Evolutionary conservation across 2,113 vertebrate genomes (phyloP).

Genomic region (Hiodon alosoides): DNA sequence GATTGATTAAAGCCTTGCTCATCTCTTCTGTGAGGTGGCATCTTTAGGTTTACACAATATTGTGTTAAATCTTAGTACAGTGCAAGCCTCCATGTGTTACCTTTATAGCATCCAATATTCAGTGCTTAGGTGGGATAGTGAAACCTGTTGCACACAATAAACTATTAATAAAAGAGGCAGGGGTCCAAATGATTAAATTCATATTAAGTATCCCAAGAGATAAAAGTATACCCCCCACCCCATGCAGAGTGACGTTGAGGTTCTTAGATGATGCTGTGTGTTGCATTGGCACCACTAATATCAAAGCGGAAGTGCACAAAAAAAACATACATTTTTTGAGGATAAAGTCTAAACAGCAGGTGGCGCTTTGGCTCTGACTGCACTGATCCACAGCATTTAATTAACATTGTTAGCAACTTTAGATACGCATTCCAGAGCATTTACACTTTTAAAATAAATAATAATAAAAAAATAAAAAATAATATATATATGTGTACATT

Average conservation of each 20-base stretch:
- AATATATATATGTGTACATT: no score
- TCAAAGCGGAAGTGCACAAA: background rate
- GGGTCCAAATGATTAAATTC: background rate
- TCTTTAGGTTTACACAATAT: conserved; percentile 1
- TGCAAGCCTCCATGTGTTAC: background rate
- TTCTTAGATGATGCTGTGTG: background rate
- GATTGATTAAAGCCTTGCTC: background rate
- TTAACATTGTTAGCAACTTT: background rate
- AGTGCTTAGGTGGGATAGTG: no score
- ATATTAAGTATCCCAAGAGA: background rate
- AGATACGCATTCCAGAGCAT: background rate
- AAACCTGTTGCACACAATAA: no score
- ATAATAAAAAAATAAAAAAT: no score
- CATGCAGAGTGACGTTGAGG: background rate
- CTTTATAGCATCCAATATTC: background rate
- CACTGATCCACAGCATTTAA: background rate
- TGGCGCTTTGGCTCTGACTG: conserved; percentile 34
- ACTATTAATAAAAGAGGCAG: no score
- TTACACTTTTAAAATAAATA: background rate
- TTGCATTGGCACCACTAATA: background rate
- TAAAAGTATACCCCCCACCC: background rate
- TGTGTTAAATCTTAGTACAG: no score
- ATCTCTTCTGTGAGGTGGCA: background rate
- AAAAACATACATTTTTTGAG: background rate
- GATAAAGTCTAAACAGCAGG: conserved; percentile 40